Evolutionary conservation across 2,888 invertebrate genomes (phyloP).

Genomic region (Idaea aversata): DNA sequence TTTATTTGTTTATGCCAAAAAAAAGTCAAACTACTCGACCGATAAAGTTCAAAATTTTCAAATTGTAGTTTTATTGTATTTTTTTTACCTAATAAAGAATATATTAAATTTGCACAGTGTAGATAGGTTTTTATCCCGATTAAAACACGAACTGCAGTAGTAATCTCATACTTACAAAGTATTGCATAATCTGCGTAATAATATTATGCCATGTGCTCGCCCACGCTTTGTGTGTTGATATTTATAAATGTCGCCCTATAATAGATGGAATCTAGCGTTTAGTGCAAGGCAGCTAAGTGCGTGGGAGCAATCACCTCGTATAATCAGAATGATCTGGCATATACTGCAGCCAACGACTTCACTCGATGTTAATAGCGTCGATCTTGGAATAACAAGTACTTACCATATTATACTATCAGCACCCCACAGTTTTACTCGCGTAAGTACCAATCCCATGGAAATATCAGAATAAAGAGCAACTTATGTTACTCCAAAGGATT

Average conservation of each 20-base stretch:
- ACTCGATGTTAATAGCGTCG: constrained; percentile 19
- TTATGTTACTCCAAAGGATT: too few species aligned
- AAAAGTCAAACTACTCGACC: background rate
- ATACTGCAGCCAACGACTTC: constrained; percentile 24
- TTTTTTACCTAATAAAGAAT: too few species aligned
- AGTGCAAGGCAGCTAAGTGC: constrained; percentile 14
- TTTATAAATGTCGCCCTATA: constrained; percentile 41
- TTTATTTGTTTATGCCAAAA: background rate
- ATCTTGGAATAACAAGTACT: background rate
- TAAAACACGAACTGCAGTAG: background rate
- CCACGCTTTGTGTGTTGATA: constrained; percentile 33
- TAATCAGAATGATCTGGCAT: constrained; percentile 29
- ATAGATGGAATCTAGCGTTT: constrained; percentile 18
- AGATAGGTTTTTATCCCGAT: background rate
- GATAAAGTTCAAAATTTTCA: background rate
- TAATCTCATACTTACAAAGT: background rate
- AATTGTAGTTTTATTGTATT: too few species aligned
- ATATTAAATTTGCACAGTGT: background rate
- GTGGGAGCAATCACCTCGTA: constrained; percentile 44
- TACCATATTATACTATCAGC: too few species aligned
- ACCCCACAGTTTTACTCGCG: too few species aligned
- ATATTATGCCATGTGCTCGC: constrained; percentile 24
- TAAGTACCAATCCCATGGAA: too few species aligned
- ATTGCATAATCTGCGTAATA: constrained; percentile 18
- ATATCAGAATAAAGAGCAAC: too few species aligned